Evolutionary conservation across 2,797 vertebrate species (phyloP), one percentile per base, ranked within the genome.

Genomic region (Melanotaenia nigrans): DNA sequence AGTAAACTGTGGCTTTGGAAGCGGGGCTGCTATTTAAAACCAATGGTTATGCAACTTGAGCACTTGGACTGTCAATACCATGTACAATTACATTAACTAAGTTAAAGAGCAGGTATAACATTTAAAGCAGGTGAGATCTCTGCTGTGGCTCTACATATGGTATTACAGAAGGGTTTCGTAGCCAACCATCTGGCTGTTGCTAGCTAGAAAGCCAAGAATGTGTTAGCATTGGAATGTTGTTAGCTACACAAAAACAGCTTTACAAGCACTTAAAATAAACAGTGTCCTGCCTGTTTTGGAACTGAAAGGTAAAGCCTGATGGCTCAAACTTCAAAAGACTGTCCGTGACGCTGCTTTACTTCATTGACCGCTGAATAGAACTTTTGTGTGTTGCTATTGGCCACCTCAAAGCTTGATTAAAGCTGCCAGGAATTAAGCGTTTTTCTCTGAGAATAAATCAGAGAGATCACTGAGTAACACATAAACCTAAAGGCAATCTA

Each of bases 361-460:
- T 77, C 72, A 69, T 65, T 70, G 73, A 84, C 85, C 77, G 61
- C 36, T 51, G 42, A 25, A 73, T 61, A 66, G 58, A 73, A 67
- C 47, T 36, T 71, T 69, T 61, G 68, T 36, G 30, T 68, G 84
- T 75, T 82, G 78, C 73, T 71, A 72, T 76, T 86, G 82, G 85
- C 77, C 36, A 5, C 61, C 75, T 68, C 66, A 5, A 63, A n/a
- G 40, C 71, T 82, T 91, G 83, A 90, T 91, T 90, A 88, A 84
- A 85, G 32, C 65, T 87, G 72, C 87, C 87, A 85, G 83, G 86
- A 87, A 59, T 1, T 2, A 61, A 72, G 73, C n/a, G 75, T 86
- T 82, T 90, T 82, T 90, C 79, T 65, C 42, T 61, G 65, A 67
- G 79, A 80, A 88, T 89, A 77, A 92, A 88, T 92, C 90, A 83